phyloP scores from a whole-genome alignment of 2,113 vertebrate genomes.

The Pithys albifrons region DNA sequence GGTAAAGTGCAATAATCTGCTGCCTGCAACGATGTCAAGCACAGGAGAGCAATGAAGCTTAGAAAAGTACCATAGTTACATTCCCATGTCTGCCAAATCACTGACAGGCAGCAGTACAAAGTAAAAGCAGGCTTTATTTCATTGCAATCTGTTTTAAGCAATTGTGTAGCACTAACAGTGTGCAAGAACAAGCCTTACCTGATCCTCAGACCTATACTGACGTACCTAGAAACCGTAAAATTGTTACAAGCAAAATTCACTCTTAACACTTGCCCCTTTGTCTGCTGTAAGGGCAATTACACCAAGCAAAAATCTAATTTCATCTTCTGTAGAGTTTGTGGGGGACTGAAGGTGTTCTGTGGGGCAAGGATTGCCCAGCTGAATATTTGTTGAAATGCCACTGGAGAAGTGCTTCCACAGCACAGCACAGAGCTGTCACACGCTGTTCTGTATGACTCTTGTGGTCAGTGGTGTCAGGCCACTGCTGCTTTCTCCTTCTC shows the following conservation, averaged over 20 bases:
- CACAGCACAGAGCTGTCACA: neutral
- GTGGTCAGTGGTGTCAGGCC: neutral
- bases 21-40: neutral
- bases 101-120: neutral
- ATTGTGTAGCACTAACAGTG: neutral
- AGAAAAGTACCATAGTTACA: neutral
- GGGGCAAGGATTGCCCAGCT: neutral
- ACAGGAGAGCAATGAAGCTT: neutral
- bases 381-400: neutral
- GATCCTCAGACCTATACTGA: neutral
- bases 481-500: neutral
- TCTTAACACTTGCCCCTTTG: neutral
- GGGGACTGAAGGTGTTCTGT: fast-evolving
- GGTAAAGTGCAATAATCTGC: neutral
- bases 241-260: neutral
- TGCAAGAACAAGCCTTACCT: neutral
- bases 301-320: neutral
- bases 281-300: neutral
- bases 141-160: neutral
- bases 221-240: neutral
- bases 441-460: neutral
- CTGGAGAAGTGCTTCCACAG: neutral
- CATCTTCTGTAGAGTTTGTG: neutral
- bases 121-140: neutral
- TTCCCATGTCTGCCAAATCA: neutral